These are phyloP conservation scores for Sapajus apella DNA, from an alignment of 2,113 vertebrate species.

Conservation along the genomic window DNA sequence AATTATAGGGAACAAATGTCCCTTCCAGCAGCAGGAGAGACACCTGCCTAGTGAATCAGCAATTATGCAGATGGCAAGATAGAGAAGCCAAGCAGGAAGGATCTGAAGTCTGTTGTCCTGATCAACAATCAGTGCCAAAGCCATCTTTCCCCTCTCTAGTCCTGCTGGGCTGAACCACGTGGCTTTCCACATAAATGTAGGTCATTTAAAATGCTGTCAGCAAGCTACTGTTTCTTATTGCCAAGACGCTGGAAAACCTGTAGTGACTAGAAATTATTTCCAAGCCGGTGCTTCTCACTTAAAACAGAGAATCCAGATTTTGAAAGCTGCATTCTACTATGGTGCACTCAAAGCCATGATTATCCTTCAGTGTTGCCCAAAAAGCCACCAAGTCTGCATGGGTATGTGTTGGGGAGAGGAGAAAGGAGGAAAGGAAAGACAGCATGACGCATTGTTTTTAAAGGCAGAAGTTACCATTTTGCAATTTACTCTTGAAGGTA, in stretches of 20 bases:
- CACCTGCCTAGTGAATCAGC: constrained; percentile 73
- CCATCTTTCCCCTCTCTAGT: not conserved
- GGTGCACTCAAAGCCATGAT: not conserved
- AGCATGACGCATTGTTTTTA: not conserved
- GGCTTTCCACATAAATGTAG: constrained; percentile 64
- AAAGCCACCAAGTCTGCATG: not conserved
- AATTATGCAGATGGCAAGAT: constrained; percentile 66
- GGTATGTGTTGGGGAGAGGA: not conserved
- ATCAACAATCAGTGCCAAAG: constrained; percentile 28
- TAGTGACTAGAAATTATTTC: constrained; percentile 61
- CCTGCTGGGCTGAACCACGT: constrained; percentile 39
- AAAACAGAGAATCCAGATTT: constrained; percentile 52
- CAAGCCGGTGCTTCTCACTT: constrained; percentile 42
- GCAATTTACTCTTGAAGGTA: constrained; percentile 4
- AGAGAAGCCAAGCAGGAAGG: constrained; percentile 43
- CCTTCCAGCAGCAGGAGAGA: constrained; percentile 61
- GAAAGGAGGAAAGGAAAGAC: not conserved
- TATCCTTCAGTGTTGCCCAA: not conserved
- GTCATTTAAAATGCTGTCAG: constrained; percentile 60
- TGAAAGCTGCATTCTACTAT: not conserved
- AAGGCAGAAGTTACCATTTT: constrained; percentile 31
- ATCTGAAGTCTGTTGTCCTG: constrained; percentile 31
- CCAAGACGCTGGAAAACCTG: constrained; percentile 48
- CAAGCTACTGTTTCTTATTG: constrained; percentile 25
- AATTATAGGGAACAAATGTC: constrained; percentile 70